phyloP scores from a whole-genome alignment of 2,888 invertebrate genomes.

The Macaria notata region DNA sequence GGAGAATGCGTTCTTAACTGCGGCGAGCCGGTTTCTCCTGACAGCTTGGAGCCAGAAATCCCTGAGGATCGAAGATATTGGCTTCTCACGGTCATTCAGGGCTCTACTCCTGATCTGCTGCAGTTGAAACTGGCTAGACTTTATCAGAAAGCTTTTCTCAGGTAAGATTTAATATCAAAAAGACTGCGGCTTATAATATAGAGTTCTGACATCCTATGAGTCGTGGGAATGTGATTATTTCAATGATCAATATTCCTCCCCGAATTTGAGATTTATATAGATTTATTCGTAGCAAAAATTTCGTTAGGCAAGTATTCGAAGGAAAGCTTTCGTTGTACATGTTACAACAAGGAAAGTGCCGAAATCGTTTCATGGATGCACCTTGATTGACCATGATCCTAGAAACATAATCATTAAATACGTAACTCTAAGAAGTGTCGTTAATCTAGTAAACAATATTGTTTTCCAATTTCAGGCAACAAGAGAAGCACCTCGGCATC shows the following conservation, averaged over 20 bases:
- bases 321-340: no score
- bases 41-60: slow-evolving; percentile 77
- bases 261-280: no score
- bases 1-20: slow-evolving; percentile 81
- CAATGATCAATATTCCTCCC: no score
- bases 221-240: no score
- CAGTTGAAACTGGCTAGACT: slow-evolving; percentile 89
- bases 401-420: not conserved
- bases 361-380: no score
- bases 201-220: no score
- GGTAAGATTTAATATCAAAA: slow-evolving; percentile 75
- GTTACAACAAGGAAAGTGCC: no score
- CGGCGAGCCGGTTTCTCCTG: slow-evolving; percentile 65
- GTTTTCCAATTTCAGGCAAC: slow-evolving; percentile 82
- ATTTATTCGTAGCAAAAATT: no score
- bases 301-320: no score
- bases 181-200: no score
- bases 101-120: slow-evolving; percentile 83
- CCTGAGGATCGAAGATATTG: slow-evolving; percentile 88
- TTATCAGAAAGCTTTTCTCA: slow-evolving; percentile 90
- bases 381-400: no score
- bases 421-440: not conserved
- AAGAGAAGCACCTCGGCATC: slow-evolving; percentile 90
- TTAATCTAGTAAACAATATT: slow-evolving; percentile 2
- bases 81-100: slow-evolving; percentile 89